phyloP scores from a whole-genome alignment of 1,140 invertebrate species.

The Drosophila insularis region DNA sequence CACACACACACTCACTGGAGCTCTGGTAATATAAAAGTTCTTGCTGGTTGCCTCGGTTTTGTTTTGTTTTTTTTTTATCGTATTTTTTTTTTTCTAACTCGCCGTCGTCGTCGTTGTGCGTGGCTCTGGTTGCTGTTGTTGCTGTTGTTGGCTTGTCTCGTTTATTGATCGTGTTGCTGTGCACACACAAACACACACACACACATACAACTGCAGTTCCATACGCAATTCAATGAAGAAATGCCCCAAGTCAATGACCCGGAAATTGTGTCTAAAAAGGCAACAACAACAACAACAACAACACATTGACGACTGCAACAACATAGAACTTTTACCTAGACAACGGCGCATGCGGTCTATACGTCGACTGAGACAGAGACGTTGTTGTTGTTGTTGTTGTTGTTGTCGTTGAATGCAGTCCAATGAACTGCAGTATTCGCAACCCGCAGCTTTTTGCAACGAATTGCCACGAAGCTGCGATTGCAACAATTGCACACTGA shows the following conservation, averaged over 20 bases:
- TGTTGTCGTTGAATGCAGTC: conserved; percentile 41
- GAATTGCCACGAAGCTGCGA: conserved; percentile 47
- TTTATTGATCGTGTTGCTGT: conserved; percentile 78
- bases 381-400: not conserved
- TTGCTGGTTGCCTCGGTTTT: conserved; percentile 19
- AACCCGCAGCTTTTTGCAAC: conserved; percentile 67
- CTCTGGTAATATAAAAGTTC: conserved; percentile 56
- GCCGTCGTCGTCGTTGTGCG: conserved; percentile 68
- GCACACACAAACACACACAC: conserved; percentile 53
- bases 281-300: conserved; percentile 60
- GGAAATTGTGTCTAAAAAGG: conserved; percentile 82
- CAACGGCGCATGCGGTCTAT: conserved; percentile 62
- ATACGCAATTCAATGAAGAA: conserved; percentile 82
- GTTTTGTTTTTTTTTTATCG: conserved; percentile 62
- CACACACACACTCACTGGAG: conserved; percentile 26
- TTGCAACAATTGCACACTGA: conserved; percentile 61
- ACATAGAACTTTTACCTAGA: conserved; percentile 72
- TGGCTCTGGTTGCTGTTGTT: conserved; percentile 55
- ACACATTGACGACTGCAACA: conserved; percentile 57
- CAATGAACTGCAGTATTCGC: conserved; percentile 68
- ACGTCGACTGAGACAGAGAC: conserved; percentile 32
- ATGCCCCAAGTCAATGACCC: conserved; percentile 80
- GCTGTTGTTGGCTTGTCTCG: conserved; percentile 70
- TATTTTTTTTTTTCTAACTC: conserved; percentile 77
- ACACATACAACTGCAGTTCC: conserved; percentile 62